Evolutionary conservation across 1,140 invertebrate species (phyloP), one percentile per base, ranked within the genome.

Genomic region (Danaus plexippus): DNA sequence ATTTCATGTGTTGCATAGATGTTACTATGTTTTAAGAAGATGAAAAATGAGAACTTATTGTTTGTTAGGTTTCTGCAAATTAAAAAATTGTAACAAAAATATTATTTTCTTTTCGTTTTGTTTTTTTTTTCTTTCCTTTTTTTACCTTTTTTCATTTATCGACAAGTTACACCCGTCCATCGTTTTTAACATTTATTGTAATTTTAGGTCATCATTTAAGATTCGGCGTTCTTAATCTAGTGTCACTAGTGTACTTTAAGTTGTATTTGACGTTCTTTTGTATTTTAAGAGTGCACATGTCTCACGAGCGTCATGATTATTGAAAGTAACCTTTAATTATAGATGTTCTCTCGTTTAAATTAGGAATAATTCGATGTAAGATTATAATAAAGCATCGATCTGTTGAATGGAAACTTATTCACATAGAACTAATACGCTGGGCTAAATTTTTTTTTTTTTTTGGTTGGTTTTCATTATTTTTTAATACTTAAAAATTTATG

Each of bases 11-110:
- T 88, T 88, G 80, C 85, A 87, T 88, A 88, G 85, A 88, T 88
- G 87, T 88, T 88, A 88, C 82, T 87, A 87, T 87, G 85, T 88
- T 87, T 87, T 87, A 87, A 82, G 85, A 73, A 85, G 80, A 84
- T 75, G 80, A 84, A 71, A 83, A 80, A 77, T 77, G 71, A 80
- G 86, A 80, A 85, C 87, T 77, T 87, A 87, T 88, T 88, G 85
- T 88, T 88, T 88, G 85, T 87, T 88, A 87, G 85, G 83, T 87
- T 87, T 88, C 85, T 80, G 85, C 82, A 73, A 88, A 88, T 87
- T 88, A 87, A 88, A 88, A 86, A 85, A 84, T 67, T 82, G 79
- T 85, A 81, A 86, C 78, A 87, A 87, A 81, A 86, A 79, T 78
- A 66, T 67, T 71, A 71, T 77, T 86, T 80, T 71, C 73, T 66